These are phyloP conservation scores for Macrosiphum euphorbiae DNA, from an alignment of 2,888 invertebrate species.

Conservation along the genomic window DNA sequence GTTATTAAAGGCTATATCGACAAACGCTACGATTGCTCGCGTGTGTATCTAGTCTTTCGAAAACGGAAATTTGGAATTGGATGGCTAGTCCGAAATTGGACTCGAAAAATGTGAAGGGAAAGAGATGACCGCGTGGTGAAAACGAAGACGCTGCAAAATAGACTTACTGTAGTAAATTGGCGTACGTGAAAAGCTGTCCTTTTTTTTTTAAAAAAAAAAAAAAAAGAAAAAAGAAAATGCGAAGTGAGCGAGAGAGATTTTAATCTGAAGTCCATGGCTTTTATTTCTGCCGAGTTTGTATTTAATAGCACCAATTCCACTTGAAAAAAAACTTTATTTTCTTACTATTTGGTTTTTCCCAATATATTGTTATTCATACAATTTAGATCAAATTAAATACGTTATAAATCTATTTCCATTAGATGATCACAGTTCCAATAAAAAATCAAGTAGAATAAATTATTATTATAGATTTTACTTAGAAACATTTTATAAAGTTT, in stretches of 20 bases:
- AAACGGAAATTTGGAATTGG: conserved; percentile 50
- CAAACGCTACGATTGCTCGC: conserved; percentile 25
- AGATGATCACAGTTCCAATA: background rate
- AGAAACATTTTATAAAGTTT: background rate
- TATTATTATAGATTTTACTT: background rate
- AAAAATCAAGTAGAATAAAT: background rate
- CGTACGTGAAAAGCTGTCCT: conserved; percentile 48
- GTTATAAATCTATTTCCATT: background rate
- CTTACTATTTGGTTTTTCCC: background rate
- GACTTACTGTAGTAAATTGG: conserved; percentile 49
- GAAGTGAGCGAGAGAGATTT: conserved; percentile 34
- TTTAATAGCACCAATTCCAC: conserved; percentile 40
- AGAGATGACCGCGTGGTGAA: conserved; percentile 31
- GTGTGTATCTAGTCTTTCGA: conserved; percentile 23
- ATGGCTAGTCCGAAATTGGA: conserved; percentile 40
- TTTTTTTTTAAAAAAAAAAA: conserved; percentile 13
- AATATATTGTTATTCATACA: conserved; percentile 10
- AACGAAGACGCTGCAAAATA: conserved; percentile 54
- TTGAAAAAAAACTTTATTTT: conserved; percentile 13
- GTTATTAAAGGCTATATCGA: conserved; percentile 49
- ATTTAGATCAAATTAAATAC: conserved; percentile 17
- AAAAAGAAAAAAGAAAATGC: conserved; percentile 33
- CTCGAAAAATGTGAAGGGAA: conserved; percentile 34
- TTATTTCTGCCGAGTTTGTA: conserved; percentile 33
- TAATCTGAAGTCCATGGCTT: conserved; percentile 17